phyloP scores from a whole-genome alignment of 2,888 invertebrate species.

The Palloptera scutellata region DNA sequence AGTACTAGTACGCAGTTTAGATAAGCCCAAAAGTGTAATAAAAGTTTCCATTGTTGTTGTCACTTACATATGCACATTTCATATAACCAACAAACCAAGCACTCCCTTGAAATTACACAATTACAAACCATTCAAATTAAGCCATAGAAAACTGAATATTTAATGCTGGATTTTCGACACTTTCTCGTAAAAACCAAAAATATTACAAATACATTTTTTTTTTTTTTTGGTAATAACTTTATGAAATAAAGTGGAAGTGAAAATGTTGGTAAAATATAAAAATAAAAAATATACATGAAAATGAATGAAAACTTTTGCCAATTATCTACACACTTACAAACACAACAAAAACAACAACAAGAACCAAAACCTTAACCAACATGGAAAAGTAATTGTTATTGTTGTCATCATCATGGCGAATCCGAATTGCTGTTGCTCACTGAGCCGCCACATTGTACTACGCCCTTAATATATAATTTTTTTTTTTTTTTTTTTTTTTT shows the following conservation, averaged over 20 bases:
- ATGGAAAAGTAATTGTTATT: slow-evolving; percentile 2
- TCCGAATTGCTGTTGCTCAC: too few relatives aligned
- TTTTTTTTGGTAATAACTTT: too few relatives aligned
- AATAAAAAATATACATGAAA: slow-evolving; percentile 6
- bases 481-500: too few relatives aligned
- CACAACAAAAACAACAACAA: slow-evolving; percentile 5
- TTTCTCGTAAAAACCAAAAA: not conserved
- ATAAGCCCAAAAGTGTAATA: too few relatives aligned
- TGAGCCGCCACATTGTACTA: too few relatives aligned
- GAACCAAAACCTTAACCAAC: too few relatives aligned
- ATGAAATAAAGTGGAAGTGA: slow-evolving; percentile 8
- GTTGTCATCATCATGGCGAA: too few relatives aligned
- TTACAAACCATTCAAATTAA: slow-evolving; percentile 18
- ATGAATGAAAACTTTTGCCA: slow-evolving; percentile 6
- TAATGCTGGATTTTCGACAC: slow-evolving; percentile 22
- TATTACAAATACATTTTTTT: too few relatives aligned
- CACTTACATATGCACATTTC: not conserved
- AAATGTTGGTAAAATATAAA: not conserved
- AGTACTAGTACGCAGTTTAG: too few relatives aligned
- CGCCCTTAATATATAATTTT: too few relatives aligned
- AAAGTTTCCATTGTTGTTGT: not conserved
- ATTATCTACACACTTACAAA: slow-evolving; percentile 5
- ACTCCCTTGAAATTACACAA: not conserved
- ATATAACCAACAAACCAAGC: not conserved
- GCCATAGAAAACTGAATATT: slow-evolving; percentile 19